phyloP scores from a whole-genome alignment of 2,797 vertebrate genomes.

The Vipera latastei region DNA sequence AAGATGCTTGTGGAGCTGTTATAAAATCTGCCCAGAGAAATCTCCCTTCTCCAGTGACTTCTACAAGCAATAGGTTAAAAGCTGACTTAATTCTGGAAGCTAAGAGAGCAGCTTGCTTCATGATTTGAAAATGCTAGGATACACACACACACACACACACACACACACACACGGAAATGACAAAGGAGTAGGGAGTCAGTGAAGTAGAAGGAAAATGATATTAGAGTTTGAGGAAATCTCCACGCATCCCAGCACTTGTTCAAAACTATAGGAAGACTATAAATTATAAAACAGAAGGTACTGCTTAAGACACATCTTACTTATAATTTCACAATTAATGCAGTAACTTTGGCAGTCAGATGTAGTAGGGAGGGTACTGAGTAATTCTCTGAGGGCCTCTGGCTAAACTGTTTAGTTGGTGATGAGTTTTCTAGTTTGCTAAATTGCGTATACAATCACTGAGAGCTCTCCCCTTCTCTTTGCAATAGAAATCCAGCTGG shows the following conservation, averaged over 20 bases:
- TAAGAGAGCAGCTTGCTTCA: neutral
- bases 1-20: neutral
- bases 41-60: neutral
- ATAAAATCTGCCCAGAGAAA: neutral
- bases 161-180: neutral
- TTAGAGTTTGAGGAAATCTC: neutral
- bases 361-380: neutral
- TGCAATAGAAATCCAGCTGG: conserved; percentile 49
- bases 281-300: neutral
- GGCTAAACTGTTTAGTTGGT: neutral
- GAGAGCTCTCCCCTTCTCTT: neutral
- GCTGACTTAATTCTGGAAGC: neutral
- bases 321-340: neutral
- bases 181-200: neutral
- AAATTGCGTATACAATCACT: neutral
- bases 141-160: too few species aligned
- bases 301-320: neutral
- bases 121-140: neutral
- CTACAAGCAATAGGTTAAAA: neutral
- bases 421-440: neutral
- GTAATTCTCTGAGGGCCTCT: neutral
- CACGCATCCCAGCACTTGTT: neutral
- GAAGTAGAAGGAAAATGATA: neutral
- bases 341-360: neutral
- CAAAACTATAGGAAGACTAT: neutral